phyloP scores from a whole-genome alignment of 53 echinoderm and acorn worm genomes.

The Arbacia lixula region DNA sequence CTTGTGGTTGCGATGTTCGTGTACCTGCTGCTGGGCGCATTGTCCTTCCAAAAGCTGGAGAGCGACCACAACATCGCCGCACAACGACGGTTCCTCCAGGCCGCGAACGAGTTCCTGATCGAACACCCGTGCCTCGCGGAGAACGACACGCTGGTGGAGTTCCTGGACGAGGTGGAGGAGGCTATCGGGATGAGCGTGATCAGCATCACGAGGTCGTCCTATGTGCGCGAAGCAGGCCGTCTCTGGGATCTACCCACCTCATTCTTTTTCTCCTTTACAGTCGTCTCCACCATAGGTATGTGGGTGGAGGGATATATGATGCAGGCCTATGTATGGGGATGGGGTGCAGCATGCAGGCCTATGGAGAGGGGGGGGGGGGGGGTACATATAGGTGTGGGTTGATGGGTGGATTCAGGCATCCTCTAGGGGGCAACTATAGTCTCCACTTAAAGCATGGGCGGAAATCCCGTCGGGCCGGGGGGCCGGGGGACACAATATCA shows the following conservation, averaged over 20 bases:
- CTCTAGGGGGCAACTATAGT: neutral
- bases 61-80: constrained; percentile 19
- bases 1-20: constrained; percentile 21
- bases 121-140: constrained; percentile 43
- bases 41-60: constrained; percentile 22
- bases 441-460: neutral
- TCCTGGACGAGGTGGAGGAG: constrained; percentile 17
- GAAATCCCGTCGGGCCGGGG: too few species aligned
- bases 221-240: neutral
- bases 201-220: neutral
- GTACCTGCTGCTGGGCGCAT: constrained; percentile 40
- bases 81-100: neutral
- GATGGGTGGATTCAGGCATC: neutral
- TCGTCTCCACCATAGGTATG: constrained; percentile 70
- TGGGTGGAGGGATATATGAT: too few species aligned
- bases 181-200: constrained; percentile 46
- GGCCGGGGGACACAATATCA: too few species aligned
- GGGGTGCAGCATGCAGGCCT: too few species aligned
- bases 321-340: too few species aligned
- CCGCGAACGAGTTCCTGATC: constrained; percentile 50
- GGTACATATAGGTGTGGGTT: neutral
- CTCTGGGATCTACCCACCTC: constrained; percentile 64
- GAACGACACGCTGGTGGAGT: constrained; percentile 27
- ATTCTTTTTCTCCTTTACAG: constrained; percentile 65
- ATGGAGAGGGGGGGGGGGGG: too few species aligned